phyloP scores from a whole-genome alignment of 2,113 vertebrate genomes.

The Amia ocellicauda region DNA sequence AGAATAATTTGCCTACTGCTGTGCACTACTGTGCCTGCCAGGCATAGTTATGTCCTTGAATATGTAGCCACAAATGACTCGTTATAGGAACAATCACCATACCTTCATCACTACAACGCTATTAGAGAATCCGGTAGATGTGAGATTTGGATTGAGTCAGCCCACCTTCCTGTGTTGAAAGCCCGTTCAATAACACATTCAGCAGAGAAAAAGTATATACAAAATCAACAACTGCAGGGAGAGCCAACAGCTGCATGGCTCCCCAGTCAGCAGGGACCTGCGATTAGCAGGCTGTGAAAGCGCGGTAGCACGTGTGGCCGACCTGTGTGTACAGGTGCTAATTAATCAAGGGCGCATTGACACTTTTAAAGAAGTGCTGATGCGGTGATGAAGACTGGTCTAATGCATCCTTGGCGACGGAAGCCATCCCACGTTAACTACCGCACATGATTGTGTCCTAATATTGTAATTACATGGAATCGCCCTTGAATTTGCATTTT shows the following conservation, averaged over 20 bases:
- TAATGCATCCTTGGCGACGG: no score
- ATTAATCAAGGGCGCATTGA: constrained; percentile 40
- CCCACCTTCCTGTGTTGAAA: not conserved
- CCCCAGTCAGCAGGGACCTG: constrained; percentile 36
- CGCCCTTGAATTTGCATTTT: no score
- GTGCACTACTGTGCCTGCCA: no score
- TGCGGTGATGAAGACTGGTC: no score
- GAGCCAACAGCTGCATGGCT: constrained; percentile 49
- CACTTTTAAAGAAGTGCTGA: not conserved
- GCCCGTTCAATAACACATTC: not conserved
- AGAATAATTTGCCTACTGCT: no score
- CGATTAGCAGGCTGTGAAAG: constrained; percentile 52
- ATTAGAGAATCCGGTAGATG: not conserved
- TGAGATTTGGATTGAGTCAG: not conserved
- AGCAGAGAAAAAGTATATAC: not conserved
- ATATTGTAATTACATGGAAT: no score
- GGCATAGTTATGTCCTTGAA: no score
- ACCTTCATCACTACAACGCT: no score
- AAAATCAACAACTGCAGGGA: constrained; percentile 11
- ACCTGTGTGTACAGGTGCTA: constrained; percentile 60
- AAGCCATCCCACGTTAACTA: no score
- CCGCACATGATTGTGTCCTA: no score
- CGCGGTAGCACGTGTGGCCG: constrained; percentile 43
- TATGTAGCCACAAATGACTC: no score
- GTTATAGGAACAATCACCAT: no score